A percentile compares a stretch with the other conserved stretches of the same genome.
These are phyloP conservation scores for Campylomormyrus tamandua DNA, from an alignment of 2,113 vertebrate species.

Conservation along the genomic window DNA sequence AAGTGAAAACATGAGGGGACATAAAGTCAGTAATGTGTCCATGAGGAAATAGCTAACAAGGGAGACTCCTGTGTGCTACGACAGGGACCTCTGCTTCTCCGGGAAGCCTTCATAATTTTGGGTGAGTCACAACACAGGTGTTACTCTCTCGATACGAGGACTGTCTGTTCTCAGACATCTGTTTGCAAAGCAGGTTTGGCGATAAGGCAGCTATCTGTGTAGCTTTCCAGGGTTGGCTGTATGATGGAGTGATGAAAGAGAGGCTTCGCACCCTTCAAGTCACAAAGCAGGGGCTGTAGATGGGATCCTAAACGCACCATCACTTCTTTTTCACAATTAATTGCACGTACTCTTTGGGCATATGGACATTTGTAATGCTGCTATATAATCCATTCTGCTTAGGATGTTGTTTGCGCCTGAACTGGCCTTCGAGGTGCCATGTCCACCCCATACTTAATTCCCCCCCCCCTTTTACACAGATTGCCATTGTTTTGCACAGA, in stretches of 20 bases:
- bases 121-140: neutral
- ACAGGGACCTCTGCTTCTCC: neutral
- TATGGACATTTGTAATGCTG: constrained; percentile 16
- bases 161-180: neutral
- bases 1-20: neutral
- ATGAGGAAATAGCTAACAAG: neutral
- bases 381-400: constrained; percentile 28
- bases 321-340: neutral
- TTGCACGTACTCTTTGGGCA: neutral
- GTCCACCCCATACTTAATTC: neutral
- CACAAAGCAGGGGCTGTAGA: neutral
- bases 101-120: neutral
- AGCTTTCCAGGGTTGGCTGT: neutral
- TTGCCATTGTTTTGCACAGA: neutral
- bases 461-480: neutral
- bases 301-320: neutral
- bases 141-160: neutral
- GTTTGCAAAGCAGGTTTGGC: neutral
- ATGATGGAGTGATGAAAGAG: neutral
- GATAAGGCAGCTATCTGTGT: neutral
- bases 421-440: constrained; percentile 26
- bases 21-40: neutral
- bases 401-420: constrained; percentile 49
- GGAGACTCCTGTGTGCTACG: neutral
- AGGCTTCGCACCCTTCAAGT: neutral